Evolutionary conservation across 2,797 vertebrate species (phyloP).

Genomic region (Pangasius macronema): DNA sequence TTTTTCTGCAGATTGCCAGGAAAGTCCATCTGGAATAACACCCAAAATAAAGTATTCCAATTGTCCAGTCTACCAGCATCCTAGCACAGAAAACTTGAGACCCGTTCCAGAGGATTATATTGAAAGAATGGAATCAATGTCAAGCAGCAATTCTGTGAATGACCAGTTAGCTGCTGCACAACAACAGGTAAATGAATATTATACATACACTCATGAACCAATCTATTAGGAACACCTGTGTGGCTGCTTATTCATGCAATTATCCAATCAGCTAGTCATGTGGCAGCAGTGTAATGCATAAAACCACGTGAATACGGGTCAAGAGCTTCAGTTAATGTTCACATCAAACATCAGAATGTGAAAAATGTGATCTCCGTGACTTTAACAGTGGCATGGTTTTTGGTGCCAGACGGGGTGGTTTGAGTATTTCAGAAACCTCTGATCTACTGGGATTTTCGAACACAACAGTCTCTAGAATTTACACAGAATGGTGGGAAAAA

Average conservation of each 20-base stretch:
- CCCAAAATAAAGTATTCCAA: not conserved
- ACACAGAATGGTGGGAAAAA: too few species aligned
- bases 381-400: not conserved
- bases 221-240: not conserved
- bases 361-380: not conserved
- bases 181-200: constrained; percentile 35
- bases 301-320: not conserved
- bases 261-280: not conserved
- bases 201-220: not conserved
- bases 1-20: not conserved
- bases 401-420: not conserved
- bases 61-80: not conserved
- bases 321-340: not conserved
- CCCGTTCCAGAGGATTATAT: not conserved
- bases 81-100: not conserved
- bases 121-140: constrained; percentile 11
- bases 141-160: constrained; percentile 20
- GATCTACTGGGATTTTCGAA: not conserved
- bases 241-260: not conserved
- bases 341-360: not conserved
- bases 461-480: not conserved
- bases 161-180: constrained; percentile 1
- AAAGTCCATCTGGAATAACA: not conserved
- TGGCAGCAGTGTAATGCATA: not conserved
- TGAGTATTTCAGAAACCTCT: not conserved